Conservation (phyloP, 2,113 vertebrate species). For the Erinaceus europaeus region DNA sequence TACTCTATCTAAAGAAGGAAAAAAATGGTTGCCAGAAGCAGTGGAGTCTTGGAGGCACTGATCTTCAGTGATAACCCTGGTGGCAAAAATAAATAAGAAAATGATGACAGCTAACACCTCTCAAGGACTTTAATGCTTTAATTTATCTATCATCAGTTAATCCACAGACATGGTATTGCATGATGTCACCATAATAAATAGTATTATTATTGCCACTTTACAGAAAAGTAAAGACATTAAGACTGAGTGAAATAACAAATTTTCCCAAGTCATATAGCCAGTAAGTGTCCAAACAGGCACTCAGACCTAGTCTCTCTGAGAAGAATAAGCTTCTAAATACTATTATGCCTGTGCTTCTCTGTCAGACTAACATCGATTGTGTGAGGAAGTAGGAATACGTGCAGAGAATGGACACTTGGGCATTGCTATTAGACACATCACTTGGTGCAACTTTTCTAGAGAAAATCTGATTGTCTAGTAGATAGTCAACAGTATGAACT, state of each 20-base stretch:
- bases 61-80: too few species aligned
- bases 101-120: too few species aligned
- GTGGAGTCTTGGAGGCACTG: too few species aligned
- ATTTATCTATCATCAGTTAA: background rate
- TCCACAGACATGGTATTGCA: background rate
- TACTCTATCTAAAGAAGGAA: too few species aligned
- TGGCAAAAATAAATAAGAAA: too few species aligned
- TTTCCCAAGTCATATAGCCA: background rate
- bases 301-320: background rate
- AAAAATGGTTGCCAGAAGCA: too few species aligned
- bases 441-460: background rate
- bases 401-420: accelerated
- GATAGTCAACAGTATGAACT: too few species aligned
- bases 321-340: background rate
- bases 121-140: background rate
- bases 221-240: background rate
- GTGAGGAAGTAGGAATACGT: background rate
- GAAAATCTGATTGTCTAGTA: background rate
- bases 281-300: background rate
- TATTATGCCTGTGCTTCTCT: background rate
- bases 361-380: background rate
- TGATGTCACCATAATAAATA: background rate
- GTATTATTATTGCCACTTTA: background rate
- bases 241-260: constrained; percentile 1
- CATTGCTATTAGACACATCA: background rate